A percentile compares a stretch with the other conserved stretches of the same genome.
phyloP scores from a whole-genome alignment of 2,113 vertebrate genomes.

The Strigops habroptila region DNA sequence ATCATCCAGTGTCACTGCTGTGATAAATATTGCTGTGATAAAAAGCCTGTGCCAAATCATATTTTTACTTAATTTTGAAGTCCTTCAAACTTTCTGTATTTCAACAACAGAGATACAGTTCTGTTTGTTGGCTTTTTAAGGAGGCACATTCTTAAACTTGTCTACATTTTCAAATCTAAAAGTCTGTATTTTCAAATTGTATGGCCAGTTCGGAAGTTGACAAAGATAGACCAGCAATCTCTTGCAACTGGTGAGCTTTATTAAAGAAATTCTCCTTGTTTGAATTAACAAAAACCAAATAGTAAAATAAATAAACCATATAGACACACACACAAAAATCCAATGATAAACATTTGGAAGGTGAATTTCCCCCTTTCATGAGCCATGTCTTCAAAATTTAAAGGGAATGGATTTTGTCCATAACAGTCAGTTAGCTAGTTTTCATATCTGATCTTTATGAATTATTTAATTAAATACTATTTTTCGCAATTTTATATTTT shows the following conservation, averaged over 20 bases:
- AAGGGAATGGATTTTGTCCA: not conserved
- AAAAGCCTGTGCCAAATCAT: not conserved
- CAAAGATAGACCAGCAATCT: not conserved
- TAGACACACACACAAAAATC: not conserved
- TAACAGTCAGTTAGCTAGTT: not conserved
- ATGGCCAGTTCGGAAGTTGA: not conserved
- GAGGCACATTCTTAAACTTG: not conserved
- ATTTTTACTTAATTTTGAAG: not conserved
- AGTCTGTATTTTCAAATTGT: not conserved
- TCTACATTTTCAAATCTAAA: not conserved
- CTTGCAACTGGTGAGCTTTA: not conserved
- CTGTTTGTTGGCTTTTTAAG: not conserved
- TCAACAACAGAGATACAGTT: not conserved
- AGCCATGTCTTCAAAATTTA: not conserved
- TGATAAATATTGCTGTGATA: not conserved
- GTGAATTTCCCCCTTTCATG: not conserved
- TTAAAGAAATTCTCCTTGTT: not conserved
- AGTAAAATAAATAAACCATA: not conserved
- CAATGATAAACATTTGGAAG: not conserved
- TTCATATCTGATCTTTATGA: not conserved
- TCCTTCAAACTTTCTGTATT: not conserved
- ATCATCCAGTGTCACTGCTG: not conserved
- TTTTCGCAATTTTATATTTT: not conserved
- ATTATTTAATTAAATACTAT: not conserved
- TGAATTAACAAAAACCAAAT: not conserved